Evolutionary conservation across 92 coral and sea anemone species (phyloP), one percentile per base, ranked within the genome.

Genomic region (Galaxea fascicularis): DNA sequence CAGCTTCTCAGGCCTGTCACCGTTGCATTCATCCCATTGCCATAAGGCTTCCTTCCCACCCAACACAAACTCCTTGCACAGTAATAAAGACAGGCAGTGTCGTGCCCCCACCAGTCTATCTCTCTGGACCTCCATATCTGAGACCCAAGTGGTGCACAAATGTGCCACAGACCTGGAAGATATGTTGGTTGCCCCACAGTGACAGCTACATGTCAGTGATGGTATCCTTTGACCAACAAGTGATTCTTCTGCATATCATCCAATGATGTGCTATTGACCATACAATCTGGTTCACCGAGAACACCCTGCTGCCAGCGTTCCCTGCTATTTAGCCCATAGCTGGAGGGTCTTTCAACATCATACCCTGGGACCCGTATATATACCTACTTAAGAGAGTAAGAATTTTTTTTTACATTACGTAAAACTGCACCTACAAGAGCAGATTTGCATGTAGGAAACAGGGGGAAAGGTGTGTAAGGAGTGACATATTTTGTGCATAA

Each of bases 181-280:
- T 57, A 16, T 73, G 60, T n/a, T 44, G 78, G 78, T 73, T 73
- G 78, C 78, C 78, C 78, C 59, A 52, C 78, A 73, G 78, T 73
- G 78, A 57, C 78, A 73, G 54, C 0, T 73, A 44, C 54, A 29
- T 73, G 20, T 52, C 78, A 57, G 78, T 39, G 78, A 73, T 46
- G 78, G 49, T 57, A 73, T 73, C 78, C 78, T 47, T 73, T 73
- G 57, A 73, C 24, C 78, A 57, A 73, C 78, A 44, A 44, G 62
- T 52, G 60, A 21, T 73, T 57, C 78, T 73, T 20, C 78, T 1
- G 25, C 47, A n/a, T n/a, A n/a, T n/a, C n/a, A n/a, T n/a, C n/a
- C n/a, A n/a, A n/a, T n/a, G n/a, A n/a, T n/a, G n/a, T 73, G 57
- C 78, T 52, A 73, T 73, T 73, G 78, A 73, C 59, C 54, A 49